Percentiles rank a stretch among this genome's conserved stretches.
These are phyloP conservation scores for Mesoligia furuncula DNA, from an alignment of 2,888 invertebrate genomes.

Conservation along the genomic window DNA sequence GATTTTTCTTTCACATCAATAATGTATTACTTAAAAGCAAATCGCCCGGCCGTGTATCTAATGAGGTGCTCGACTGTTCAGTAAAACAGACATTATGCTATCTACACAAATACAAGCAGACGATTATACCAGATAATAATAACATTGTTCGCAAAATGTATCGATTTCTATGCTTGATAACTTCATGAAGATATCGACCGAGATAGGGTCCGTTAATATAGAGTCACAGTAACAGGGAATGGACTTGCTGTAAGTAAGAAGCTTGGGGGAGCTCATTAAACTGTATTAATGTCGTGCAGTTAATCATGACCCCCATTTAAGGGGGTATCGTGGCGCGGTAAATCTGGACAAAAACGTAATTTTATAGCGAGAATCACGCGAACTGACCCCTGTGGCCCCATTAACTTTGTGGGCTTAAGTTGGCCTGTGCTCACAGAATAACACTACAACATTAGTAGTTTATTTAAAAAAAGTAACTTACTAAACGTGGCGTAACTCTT, in stretches of 20 bases:
- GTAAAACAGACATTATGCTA: slow-evolving; percentile 26
- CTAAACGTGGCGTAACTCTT: slow-evolving; percentile 26
- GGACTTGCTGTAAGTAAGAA: slow-evolving; percentile 71
- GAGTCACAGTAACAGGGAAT: slow-evolving; percentile 71
- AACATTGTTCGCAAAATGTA: slow-evolving; percentile 48
- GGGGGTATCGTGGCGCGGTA: slow-evolving; percentile 79
- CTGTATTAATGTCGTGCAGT: slow-evolving; percentile 83
- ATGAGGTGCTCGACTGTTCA: slow-evolving; percentile 12
- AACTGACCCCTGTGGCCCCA: slow-evolving; percentile 84
- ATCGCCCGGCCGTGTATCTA: slow-evolving; percentile 12
- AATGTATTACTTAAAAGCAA: slow-evolving; percentile 57
- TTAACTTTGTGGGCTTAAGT: slow-evolving; percentile 66
- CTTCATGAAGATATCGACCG: slow-evolving; percentile 74
- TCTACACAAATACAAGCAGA: slow-evolving; percentile 24
- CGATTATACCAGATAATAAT: slow-evolving; percentile 29
- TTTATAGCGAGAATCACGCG: slow-evolving; percentile 86
- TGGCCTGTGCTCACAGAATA: slow-evolving; percentile 43
- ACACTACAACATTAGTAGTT: slow-evolving; percentile 51
- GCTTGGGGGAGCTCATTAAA: slow-evolving; percentile 79
- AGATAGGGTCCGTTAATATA: slow-evolving; percentile 76
- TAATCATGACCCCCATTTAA: slow-evolving; percentile 84
- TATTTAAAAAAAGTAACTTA: slow-evolving; percentile 57
- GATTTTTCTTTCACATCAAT: slow-evolving; percentile 68
- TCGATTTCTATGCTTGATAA: slow-evolving; percentile 57
- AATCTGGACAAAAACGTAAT: slow-evolving; percentile 85